Evolutionary conservation across 2,888 invertebrate genomes (phyloP), one percentile per base, ranked within the genome.

Genomic region (Argyresthia albistria): DNA sequence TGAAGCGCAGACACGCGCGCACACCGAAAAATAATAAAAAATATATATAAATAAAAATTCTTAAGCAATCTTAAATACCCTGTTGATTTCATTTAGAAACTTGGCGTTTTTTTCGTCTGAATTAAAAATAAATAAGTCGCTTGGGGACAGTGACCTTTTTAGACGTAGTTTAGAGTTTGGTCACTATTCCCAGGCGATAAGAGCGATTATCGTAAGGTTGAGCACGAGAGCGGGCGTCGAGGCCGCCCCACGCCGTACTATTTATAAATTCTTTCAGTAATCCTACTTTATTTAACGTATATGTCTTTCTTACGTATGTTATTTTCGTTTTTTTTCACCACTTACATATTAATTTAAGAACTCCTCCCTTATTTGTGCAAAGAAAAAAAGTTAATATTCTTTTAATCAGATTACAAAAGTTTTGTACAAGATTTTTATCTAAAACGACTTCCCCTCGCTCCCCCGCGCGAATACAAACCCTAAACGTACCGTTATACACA

Each of bases 231-330:
- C 15, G 39, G 52, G 51, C 53, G 16, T 61, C 59, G 64, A 63
- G 61, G 62, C 60, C 62, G 56, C 55, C 52, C 55, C 39, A 52
- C 52, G 46, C 39, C 46, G 14, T 35, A 57, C 68, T 61, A 63
- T 70, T 64, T 77, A 81, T 84, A 84, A 83, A 83, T 84, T 83
- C 83, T 73, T 81, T 73, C 80, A 68, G 69, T 81, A 78, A 76
- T 72, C 81, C 80, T 84, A 86, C 35, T 35, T 73, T 73, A 75
- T 76, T 84, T 82, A 55, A 77, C 80, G 87, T 87, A 87, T 87
- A 87, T 87, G 86, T 87, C 86, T 87, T 87, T 83, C 80, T 87
- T 87, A 87, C 86, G 86, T 87, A 87, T 87, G 80, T 87, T 80
- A 83, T 82, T 84, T 56, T 80, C 80, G 74, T 77, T 80, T 72